Evolutionary conservation across 2,113 vertebrate species (phyloP).

Genomic region (Sander lucioperca): DNA sequence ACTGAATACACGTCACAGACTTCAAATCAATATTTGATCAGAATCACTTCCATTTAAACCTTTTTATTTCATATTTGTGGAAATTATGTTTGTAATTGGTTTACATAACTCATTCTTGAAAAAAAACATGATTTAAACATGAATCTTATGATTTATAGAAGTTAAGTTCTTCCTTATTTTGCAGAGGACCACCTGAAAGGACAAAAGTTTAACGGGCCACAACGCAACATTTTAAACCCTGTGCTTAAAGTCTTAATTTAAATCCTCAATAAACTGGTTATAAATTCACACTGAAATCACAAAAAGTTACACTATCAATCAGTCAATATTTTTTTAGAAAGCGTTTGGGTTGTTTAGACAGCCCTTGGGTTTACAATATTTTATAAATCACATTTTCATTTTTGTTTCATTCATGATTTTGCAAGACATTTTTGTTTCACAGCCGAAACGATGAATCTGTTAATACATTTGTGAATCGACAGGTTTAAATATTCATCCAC

Average conservation of each 20-base stretch:
- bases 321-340: no score
- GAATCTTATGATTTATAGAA: background rate
- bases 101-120: no score
- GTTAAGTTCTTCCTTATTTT: background rate
- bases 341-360: no score
- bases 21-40: background rate
- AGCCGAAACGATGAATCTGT: background rate
- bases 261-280: no score
- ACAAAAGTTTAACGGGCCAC: no score
- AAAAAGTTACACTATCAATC: no score
- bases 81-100: background rate
- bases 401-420: background rate
- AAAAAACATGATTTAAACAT: conserved; percentile 14
- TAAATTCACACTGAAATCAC: no score
- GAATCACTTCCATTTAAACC: background rate
- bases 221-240: background rate
- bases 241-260: background rate
- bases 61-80: background rate
- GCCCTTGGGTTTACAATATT: no score
- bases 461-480: background rate
- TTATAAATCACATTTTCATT: background rate
- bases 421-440: background rate
- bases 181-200: background rate
- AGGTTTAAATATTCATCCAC: no score
- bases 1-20: conserved; percentile 23